phyloP scores from a whole-genome alignment of 2,888 invertebrate genomes.

The Timandra comae region DNA sequence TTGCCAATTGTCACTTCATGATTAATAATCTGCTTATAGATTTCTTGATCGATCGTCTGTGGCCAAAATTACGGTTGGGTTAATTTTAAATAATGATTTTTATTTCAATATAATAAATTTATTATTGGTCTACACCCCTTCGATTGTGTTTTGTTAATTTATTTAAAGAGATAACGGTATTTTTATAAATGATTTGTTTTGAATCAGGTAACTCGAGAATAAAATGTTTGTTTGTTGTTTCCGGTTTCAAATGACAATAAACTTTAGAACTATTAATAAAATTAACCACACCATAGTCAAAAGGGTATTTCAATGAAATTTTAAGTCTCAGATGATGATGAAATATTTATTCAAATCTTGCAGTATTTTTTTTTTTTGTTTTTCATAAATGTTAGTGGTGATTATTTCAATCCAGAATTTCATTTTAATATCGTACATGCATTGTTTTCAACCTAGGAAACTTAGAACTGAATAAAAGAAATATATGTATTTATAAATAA shows the following conservation, averaged over 20 bases:
- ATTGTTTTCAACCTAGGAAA: background rate
- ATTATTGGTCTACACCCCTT: constrained; percentile 43
- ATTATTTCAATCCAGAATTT: background rate
- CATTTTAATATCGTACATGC: background rate
- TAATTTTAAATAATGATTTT: constrained; percentile 33
- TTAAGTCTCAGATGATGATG: no score
- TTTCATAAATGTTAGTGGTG: no score
- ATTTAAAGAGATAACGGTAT: background rate
- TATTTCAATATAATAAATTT: constrained; percentile 30
- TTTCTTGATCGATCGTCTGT: constrained; percentile 51
- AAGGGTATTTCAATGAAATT: no score
- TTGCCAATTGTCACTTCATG: constrained; percentile 38
- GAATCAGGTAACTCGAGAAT: no score
- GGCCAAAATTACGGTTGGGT: constrained; percentile 49
- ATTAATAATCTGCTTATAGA: constrained; percentile 49
- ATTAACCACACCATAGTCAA: no score
- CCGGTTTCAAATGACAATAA: no score
- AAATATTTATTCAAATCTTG: constrained; percentile 6
- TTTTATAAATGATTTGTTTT: background rate
- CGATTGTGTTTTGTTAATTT: constrained; percentile 28
- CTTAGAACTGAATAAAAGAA: constrained; percentile 1
- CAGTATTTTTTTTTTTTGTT: background rate
- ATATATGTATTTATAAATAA: background rate
- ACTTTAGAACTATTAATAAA: no score
- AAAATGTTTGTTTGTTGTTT: no score